These are phyloP conservation scores for Odontomyia ornata DNA, from an alignment of 2,888 invertebrate genomes.

Conservation along the genomic window DNA sequence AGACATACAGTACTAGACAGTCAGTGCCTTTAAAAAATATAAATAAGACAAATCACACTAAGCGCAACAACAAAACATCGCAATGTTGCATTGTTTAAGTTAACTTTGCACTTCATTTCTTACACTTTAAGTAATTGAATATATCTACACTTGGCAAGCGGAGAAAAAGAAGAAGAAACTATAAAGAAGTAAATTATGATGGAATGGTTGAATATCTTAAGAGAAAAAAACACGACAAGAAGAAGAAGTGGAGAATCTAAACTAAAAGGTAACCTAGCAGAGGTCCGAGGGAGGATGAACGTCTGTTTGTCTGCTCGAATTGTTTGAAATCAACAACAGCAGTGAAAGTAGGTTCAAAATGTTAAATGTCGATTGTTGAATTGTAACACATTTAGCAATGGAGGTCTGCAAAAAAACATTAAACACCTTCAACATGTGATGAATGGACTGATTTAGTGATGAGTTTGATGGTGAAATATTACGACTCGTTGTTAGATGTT, in stretches of 20 bases:
- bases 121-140: constrained; percentile 35
- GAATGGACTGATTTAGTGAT: too few relatives aligned
- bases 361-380: too few relatives aligned
- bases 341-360: too few relatives aligned
- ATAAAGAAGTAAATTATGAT: not conserved
- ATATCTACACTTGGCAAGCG: not conserved
- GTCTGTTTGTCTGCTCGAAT: too few relatives aligned
- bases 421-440: too few relatives aligned
- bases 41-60: not conserved
- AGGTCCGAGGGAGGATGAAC: not conserved
- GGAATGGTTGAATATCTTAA: not conserved
- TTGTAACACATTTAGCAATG: too few relatives aligned
- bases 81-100: constrained; percentile 31
- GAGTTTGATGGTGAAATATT: too few relatives aligned
- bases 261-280: not conserved
- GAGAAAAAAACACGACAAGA: not conserved
- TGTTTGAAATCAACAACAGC: too few relatives aligned
- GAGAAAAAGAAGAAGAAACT: not conserved
- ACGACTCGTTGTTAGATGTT: too few relatives aligned
- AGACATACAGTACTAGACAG: not conserved
- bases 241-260: not conserved
- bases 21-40: not conserved
- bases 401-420: too few relatives aligned
- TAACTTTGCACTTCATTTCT: constrained; percentile 38
- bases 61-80: constrained; percentile 2